Evolutionary conservation across 23 tunicate genomes (phyloP).

Genomic region (Halocynthia aurantium): DNA sequence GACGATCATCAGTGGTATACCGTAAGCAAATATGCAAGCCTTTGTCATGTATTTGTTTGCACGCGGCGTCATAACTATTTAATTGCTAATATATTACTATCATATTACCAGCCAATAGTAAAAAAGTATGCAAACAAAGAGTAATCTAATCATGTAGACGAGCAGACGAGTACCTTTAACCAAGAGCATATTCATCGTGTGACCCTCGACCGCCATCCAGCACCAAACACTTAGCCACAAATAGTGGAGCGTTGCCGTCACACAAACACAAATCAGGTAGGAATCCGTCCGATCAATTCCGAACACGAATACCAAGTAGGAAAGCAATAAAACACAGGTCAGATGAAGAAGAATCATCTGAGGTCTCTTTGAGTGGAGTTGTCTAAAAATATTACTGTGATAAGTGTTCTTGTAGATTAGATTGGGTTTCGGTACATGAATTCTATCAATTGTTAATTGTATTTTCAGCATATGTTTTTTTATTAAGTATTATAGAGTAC

Average conservation of each 20-base stretch:
- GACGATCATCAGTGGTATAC: conserved; percentile 11
- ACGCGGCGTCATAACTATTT: conserved; percentile 15
- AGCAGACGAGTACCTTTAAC: conserved; percentile 16
- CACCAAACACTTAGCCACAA: conserved; percentile 39
- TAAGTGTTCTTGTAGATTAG: neutral
- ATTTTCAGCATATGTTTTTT: neutral
- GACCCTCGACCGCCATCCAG: conserved; percentile 49
- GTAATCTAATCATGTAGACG: neutral
- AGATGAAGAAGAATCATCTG: conserved; percentile 23
- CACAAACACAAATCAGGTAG: conserved; percentile 5
- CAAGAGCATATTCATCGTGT: conserved; percentile 27
- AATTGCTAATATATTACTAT: neutral
- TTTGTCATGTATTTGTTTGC: conserved; percentile 27
- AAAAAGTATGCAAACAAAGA: neutral
- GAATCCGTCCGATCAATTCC: conserved; percentile 16
- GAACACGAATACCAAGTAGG: conserved; percentile 15
- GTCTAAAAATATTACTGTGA: neutral
- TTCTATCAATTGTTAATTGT: neutral
- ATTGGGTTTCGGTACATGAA: neutral
- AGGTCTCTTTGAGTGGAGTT: neutral
- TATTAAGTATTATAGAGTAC: neutral
- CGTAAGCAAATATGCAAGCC: conserved; percentile 21
- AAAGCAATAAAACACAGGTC: conserved; percentile 2
- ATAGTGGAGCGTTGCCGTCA: conserved; percentile 24
- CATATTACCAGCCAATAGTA: neutral